Evolutionary conservation across 53 echinoderm and acorn worm species (phyloP).

Genomic region (Stichopus horrens): DNA sequence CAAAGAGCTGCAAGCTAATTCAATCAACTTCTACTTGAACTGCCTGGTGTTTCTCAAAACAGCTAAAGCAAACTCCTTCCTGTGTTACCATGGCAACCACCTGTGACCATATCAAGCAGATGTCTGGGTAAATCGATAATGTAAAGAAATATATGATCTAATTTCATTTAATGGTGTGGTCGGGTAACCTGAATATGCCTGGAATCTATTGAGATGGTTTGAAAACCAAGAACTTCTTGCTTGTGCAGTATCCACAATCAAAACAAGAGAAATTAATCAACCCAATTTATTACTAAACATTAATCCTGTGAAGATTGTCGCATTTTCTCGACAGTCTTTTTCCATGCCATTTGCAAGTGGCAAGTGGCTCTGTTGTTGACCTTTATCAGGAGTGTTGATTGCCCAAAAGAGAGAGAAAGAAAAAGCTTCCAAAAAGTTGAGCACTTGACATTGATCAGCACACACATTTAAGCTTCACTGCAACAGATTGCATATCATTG

Average conservation of each 20-base stretch:
- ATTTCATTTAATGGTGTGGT: not conserved
- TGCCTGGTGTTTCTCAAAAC: not conserved
- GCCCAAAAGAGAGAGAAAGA: no score
- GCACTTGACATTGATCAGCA: no score
- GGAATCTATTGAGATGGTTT: not conserved
- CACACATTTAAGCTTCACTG: no score
- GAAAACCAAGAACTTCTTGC: not conserved
- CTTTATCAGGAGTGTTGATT: no score
- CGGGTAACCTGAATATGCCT: not conserved
- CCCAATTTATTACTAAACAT: not conserved
- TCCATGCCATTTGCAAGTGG: no score
- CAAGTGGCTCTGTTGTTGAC: no score
- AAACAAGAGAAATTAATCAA: not conserved
- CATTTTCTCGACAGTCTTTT: no score
- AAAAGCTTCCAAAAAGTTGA: no score
- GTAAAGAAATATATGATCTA: not conserved
- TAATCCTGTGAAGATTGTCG: no score
- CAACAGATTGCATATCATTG: no score
- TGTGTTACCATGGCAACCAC: conserved; percentile 18
- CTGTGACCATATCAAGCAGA: not conserved
- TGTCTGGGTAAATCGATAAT: conserved; percentile 9
- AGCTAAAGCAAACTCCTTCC: not conserved
- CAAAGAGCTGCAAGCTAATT: conserved; percentile 3
- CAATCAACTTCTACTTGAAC: conserved; percentile 25
- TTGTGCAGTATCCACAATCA: not conserved